Conservation (phyloP, 2,113 vertebrate species). For the Nestor notabilis region DNA sequence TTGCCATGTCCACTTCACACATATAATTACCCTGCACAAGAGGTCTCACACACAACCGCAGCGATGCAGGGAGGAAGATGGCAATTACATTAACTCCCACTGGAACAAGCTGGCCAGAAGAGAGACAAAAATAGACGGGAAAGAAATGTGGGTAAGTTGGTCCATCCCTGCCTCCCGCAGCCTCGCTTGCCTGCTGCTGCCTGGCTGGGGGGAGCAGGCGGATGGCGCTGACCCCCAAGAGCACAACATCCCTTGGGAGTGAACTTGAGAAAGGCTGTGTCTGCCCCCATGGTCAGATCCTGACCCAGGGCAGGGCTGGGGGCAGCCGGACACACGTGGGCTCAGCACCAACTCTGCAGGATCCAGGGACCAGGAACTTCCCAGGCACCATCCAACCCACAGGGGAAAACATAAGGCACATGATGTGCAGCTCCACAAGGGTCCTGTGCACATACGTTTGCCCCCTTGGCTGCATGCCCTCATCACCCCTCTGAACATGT, state of each 20-base stretch:
- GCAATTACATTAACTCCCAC: conserved; percentile 45
- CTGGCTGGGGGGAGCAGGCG: fast-evolving
- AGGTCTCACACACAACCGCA: conserved; percentile 15
- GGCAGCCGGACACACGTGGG: fast-evolving
- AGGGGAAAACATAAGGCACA: not conserved
- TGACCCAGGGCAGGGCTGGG: not conserved
- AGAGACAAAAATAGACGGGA: not conserved
- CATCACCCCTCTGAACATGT: not conserved
- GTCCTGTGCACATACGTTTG: not conserved
- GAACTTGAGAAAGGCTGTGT: not conserved
- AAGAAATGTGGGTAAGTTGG: not conserved
- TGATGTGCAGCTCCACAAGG: not conserved
- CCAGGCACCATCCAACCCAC: not conserved
- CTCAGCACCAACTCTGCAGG: not conserved
- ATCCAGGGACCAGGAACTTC: not conserved
- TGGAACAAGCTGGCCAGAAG: conserved; percentile 9
- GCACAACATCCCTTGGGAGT: fast-evolving
- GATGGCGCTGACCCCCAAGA: fast-evolving
- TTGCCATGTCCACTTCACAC: not conserved
- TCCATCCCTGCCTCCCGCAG: not conserved
- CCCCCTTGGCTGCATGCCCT: not conserved
- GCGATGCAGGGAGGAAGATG: not conserved
- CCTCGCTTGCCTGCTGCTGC: not conserved
- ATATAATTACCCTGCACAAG: not conserved
- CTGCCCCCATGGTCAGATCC: not conserved